These are phyloP conservation scores for Bostrychus sinensis DNA, from an alignment of 2,113 vertebrate species.

Conservation along the genomic window DNA sequence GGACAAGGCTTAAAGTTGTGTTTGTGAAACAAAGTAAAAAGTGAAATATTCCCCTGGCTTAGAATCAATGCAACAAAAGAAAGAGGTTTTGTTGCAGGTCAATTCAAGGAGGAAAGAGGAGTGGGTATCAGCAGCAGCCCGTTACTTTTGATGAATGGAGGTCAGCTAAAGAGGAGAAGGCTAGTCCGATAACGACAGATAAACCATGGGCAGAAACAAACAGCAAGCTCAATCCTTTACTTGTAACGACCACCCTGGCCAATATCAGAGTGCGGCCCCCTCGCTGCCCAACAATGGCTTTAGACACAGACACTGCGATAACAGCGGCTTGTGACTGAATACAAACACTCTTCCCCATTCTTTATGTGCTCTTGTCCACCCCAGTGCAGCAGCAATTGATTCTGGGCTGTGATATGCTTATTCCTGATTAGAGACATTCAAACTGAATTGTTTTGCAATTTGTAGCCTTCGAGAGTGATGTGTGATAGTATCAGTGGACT, in stretches of 20 bases:
- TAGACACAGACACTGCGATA: slow-evolving; percentile 28
- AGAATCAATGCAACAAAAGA: neutral
- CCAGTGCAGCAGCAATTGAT: slow-evolving; percentile 10
- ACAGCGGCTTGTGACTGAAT: slow-evolving; percentile 4
- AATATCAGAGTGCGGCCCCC: slow-evolving; percentile 26
- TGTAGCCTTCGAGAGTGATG: slow-evolving; percentile 28
- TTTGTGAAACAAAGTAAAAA: neutral
- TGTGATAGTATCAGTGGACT: slow-evolving; percentile 38
- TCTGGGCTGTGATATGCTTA: slow-evolving; percentile 50
- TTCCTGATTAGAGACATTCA: slow-evolving; percentile 50
- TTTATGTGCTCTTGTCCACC: slow-evolving; percentile 22
- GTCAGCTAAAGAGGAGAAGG: slow-evolving; percentile 37
- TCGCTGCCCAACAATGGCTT: slow-evolving; percentile 26
- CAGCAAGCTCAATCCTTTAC: slow-evolving; percentile 38
- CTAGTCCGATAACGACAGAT: slow-evolving; percentile 46
- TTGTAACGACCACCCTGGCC: slow-evolving; percentile 35
- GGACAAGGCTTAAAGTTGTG: neutral
- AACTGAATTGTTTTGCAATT: slow-evolving; percentile 50
- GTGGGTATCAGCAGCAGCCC: slow-evolving; percentile 30
- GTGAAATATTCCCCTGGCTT: neutral
- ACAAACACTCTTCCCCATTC: slow-evolving; percentile 19
- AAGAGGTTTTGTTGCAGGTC: slow-evolving; percentile 19
- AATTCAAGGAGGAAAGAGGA: slow-evolving; percentile 31
- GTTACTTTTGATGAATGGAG: slow-evolving; percentile 59
- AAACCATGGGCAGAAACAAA: slow-evolving; percentile 36